phyloP scores from a whole-genome alignment of 2,797 vertebrate genomes.

The Apodemus agrarius region DNA sequence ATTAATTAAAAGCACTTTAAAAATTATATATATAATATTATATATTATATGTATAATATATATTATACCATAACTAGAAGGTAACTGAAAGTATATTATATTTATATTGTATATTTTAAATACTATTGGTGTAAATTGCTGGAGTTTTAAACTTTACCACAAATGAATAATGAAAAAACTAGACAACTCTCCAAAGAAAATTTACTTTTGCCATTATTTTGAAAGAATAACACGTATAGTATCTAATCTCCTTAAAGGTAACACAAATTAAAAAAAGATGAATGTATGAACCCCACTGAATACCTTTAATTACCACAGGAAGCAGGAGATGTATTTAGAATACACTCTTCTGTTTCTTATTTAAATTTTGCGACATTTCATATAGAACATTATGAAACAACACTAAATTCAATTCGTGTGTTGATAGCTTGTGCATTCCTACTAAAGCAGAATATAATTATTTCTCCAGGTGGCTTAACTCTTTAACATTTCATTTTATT shows the following conservation, averaged over 20 bases:
- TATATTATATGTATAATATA: background rate
- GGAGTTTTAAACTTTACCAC: background rate
- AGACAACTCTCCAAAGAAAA: background rate
- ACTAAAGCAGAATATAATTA: background rate
- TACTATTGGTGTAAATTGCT: background rate
- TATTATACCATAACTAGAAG: background rate
- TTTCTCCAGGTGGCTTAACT: background rate
- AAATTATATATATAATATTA: background rate
- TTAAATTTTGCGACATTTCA: background rate
- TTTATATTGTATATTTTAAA: too few species aligned
- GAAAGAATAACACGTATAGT: conserved; percentile 16
- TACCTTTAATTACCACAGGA: background rate
- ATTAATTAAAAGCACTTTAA: too few species aligned
- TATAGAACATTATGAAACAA: background rate
- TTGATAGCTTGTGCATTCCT: background rate
- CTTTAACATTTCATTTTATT: background rate
- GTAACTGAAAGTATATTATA: background rate
- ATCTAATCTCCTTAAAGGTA: conserved; percentile 3
- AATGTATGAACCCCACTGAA: background rate
- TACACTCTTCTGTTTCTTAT: background rate
- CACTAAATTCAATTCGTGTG: background rate
- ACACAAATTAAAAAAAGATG: background rate
- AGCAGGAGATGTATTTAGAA: background rate
- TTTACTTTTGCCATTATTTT: background rate
- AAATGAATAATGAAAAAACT: background rate